Evolutionary conservation across 2,797 vertebrate species (phyloP).

Genomic region (Bucorvus abyssinicus): DNA sequence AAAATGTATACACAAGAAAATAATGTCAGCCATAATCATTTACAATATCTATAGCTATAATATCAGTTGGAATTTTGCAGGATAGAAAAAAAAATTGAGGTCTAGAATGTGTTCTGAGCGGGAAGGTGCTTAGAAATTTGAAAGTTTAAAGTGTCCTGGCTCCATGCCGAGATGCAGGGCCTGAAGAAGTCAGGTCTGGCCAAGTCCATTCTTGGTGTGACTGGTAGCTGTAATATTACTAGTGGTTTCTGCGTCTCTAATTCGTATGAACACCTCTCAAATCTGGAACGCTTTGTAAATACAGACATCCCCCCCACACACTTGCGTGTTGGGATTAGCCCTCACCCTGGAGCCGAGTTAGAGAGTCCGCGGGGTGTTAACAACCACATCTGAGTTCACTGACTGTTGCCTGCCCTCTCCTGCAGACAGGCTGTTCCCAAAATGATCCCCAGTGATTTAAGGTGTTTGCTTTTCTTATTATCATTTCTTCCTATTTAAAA

Average conservation of each 20-base stretch:
- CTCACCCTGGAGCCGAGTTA: background rate
- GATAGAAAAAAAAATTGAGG: background rate
- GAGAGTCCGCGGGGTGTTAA: background rate
- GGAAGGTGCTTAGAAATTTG: background rate
- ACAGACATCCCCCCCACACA: rapidly evolving
- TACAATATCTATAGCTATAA: background rate
- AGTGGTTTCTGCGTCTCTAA: background rate
- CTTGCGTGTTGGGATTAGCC: background rate
- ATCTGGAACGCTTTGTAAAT: background rate
- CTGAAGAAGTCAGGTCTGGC: background rate
- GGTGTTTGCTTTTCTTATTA: background rate
- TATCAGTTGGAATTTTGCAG: background rate
- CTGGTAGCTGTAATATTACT: background rate
- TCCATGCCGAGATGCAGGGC: background rate
- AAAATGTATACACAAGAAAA: background rate
- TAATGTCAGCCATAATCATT: background rate
- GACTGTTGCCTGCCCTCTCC: background rate
- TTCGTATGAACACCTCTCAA: background rate
- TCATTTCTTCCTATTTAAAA: conserved; percentile 47
- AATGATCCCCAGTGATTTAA: background rate
- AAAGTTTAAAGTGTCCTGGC: background rate
- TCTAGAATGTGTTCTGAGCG: background rate
- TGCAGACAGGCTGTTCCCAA: background rate
- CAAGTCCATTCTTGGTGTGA: background rate
- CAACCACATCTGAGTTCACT: rapidly evolving